A percentile compares a stretch with the other conserved stretches of the same genome.
Conservation (phyloP, 2,113 vertebrate genomes). For the Psettodes erumei region DNA sequence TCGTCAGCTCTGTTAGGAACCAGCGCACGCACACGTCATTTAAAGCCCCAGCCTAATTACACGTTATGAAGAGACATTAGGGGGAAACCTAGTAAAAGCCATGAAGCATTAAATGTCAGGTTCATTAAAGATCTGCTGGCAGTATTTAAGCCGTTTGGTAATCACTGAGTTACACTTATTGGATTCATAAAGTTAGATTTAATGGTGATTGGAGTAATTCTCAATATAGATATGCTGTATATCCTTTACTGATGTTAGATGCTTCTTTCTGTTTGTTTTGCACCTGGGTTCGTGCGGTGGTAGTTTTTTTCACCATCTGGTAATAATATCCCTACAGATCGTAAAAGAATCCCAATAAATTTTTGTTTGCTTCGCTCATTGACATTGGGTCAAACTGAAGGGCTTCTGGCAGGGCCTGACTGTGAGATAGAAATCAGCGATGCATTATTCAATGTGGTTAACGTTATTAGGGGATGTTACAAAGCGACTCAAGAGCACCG, state of each 20-base stretch:
- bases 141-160: constrained; percentile 45
- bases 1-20: constrained; percentile 53
- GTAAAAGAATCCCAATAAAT: background rate
- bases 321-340: background rate
- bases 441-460: constrained; percentile 64
- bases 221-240: constrained; percentile 31
- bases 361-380: constrained; percentile 21
- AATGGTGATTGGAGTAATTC: constrained; percentile 34
- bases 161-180: constrained; percentile 41
- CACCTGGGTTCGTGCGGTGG: background rate
- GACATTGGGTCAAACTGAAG: background rate
- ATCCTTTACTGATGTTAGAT: background rate
- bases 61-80: constrained; percentile 61
- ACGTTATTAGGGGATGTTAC: constrained; percentile 40
- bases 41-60: constrained; percentile 66
- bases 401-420: background rate
- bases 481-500: constrained; percentile 14
- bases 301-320: background rate
- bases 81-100: constrained; percentile 62
- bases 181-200: constrained; percentile 41
- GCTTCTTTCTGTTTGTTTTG: background rate
- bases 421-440: constrained; percentile 19
- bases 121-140: constrained; percentile 68
- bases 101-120: constrained; percentile 68
- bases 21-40: constrained; percentile 51